Conservation (phyloP, 2,113 vertebrate genomes). For the Poeciliopsis prolifica region DNA sequence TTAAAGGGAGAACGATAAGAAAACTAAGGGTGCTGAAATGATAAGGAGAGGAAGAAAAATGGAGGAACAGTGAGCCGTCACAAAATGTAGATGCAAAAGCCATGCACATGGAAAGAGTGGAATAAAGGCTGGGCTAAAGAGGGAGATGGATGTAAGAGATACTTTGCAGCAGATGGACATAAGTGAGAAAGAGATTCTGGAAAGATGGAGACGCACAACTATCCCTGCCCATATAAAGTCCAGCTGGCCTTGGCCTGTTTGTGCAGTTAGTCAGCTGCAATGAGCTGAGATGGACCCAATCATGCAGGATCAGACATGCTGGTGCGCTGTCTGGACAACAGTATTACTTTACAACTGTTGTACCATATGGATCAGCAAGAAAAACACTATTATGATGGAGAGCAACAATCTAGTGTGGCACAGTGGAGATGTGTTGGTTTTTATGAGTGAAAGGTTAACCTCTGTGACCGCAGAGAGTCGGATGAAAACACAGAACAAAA, state of each 20-base stretch:
- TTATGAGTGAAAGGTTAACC: too few relatives aligned
- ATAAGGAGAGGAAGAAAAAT: neutral
- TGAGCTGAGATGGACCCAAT: slow-evolving; percentile 37
- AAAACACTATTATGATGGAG: neutral
- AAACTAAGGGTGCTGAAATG: neutral
- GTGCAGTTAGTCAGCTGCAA: slow-evolving; percentile 29
- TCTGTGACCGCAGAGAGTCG: too few relatives aligned
- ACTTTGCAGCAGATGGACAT: slow-evolving; percentile 62
- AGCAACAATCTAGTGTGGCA: too few relatives aligned
- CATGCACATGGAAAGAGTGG: slow-evolving; percentile 33
- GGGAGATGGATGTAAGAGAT: slow-evolving; percentile 28
- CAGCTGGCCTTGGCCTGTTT: slow-evolving; percentile 52
- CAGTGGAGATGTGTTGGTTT: too few relatives aligned
- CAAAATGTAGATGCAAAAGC: slow-evolving; percentile 21
- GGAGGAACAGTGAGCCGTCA: slow-evolving; percentile 16
- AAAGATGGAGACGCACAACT: slow-evolving; percentile 39
- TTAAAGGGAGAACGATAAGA: neutral
- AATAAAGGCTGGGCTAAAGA: slow-evolving; percentile 36
- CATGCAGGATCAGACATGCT: slow-evolving; percentile 27
- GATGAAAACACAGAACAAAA: too few relatives aligned
- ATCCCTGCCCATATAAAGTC: slow-evolving; percentile 51
- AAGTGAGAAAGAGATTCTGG: slow-evolving; percentile 34
- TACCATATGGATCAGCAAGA: slow-evolving; percentile 20
- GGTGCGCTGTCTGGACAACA: neutral
- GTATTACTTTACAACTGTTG: slow-evolving; percentile 37